Evolutionary conservation across 1,140 invertebrate genomes (phyloP).

Genomic region (Halesus radiatus): DNA sequence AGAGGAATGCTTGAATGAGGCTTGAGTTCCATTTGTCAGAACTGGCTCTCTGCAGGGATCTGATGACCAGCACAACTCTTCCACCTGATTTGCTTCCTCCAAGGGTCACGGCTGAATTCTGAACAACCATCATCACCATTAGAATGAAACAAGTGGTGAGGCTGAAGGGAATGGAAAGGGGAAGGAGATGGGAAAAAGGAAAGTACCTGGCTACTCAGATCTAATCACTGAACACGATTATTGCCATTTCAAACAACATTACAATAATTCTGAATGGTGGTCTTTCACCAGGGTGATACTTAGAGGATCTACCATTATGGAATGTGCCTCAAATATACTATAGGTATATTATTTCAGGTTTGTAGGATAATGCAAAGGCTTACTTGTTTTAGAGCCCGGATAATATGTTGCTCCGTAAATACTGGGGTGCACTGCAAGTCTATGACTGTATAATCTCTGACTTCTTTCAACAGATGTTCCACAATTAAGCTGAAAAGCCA

Average conservation of each 20-base stretch:
- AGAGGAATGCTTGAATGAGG: constrained; percentile 62
- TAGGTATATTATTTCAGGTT: background rate
- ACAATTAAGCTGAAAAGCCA: constrained; percentile 67
- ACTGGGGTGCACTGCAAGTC: constrained; percentile 66
- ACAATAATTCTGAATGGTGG: too few relatives aligned
- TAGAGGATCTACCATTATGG: too few relatives aligned
- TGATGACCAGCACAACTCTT: constrained; percentile 59
- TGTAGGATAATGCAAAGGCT: background rate
- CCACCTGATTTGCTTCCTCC: constrained; percentile 47
- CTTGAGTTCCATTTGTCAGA: constrained; percentile 64
- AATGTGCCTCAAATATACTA: too few relatives aligned
- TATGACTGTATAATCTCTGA: constrained; percentile 61
- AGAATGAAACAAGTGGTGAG: background rate
- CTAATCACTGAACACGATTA: too few relatives aligned
- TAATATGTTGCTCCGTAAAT: constrained; percentile 64
- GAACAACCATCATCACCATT: constrained; percentile 4
- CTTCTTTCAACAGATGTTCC: constrained; percentile 64
- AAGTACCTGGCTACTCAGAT: too few relatives aligned
- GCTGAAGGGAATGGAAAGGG: too few relatives aligned
- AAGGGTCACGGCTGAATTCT: constrained; percentile 53
- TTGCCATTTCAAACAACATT: too few relatives aligned
- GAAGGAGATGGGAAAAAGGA: too few relatives aligned
- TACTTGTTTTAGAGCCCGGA: constrained; percentile 66
- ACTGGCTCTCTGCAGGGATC: constrained; percentile 62
- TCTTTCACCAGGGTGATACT: too few relatives aligned